Percentiles rank a stretch among this genome's conserved stretches.
These are phyloP conservation scores for Ornithorhynchus anatinus DNA, from an alignment of 2,113 vertebrate species.

Conservation along the genomic window DNA sequence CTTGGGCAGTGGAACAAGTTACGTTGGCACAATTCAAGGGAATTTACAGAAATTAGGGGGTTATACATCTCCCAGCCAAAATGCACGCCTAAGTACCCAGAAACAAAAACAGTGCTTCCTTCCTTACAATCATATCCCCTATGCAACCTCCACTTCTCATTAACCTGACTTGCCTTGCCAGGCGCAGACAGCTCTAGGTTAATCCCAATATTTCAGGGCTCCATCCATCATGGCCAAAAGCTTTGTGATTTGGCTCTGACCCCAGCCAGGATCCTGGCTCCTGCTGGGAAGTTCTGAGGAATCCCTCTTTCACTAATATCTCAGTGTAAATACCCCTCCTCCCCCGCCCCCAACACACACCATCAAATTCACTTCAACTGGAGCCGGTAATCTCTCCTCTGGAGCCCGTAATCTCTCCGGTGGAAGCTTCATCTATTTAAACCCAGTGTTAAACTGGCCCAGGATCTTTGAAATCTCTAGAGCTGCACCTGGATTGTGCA, in stretches of 20 bases:
- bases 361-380: slow-evolving; percentile 1
- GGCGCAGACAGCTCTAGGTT: slow-evolving; percentile 17
- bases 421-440: slow-evolving; percentile 1
- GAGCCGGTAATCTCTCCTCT: not conserved
- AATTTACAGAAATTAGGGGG: no score
- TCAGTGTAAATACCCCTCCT: not conserved
- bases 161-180: slow-evolving; percentile 16
- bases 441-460: slow-evolving; percentile 25
- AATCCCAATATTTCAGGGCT: slow-evolving; percentile 34
- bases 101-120: no score
- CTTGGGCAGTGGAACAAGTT: not conserved
- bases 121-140: no score
- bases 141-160: not conserved
- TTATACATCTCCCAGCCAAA: no score
- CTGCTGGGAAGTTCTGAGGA: not conserved
- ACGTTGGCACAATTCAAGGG: not conserved
- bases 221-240: slow-evolving; percentile 16
- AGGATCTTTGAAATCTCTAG: slow-evolving; percentile 28
- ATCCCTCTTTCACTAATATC: not conserved
- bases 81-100: no score
- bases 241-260: not conserved
- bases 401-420: not conserved
- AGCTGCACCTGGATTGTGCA: slow-evolving; percentile 12
- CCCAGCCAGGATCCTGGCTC: not conserved
- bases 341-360: no score